Percentiles rank a stretch among this genome's conserved stretches.
These are phyloP conservation scores for Zoanthus sansibaricus DNA, from an alignment of 92 coral and sea anemone genomes.

Conservation along the genomic window DNA sequence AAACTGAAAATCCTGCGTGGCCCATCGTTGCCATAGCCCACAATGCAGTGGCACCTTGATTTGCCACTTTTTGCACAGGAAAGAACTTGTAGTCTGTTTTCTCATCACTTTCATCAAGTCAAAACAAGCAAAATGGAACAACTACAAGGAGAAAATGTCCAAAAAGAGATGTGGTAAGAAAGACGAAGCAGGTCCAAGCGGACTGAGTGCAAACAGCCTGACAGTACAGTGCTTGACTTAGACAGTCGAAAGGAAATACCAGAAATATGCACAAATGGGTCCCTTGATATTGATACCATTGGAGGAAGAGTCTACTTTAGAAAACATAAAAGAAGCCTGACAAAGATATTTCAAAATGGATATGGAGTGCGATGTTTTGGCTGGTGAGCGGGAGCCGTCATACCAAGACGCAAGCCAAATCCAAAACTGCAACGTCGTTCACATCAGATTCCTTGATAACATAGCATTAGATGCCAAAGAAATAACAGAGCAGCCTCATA, in stretches of 20 bases:
- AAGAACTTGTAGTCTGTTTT: slow-evolving; percentile 18
- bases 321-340: not conserved
- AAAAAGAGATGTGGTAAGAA: slow-evolving; percentile 35
- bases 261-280: slow-evolving; percentile 47
- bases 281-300: slow-evolving; percentile 50
- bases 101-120: not conserved
- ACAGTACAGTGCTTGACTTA: slow-evolving; percentile 31
- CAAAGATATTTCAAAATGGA: slow-evolving; percentile 16
- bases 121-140: not conserved
- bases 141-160: slow-evolving; percentile 1
- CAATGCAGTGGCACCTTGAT: no score
- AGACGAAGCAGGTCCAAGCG: slow-evolving; percentile 9
- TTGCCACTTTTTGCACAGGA: not conserved
- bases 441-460: slow-evolving; percentile 32
- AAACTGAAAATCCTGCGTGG: not conserved
- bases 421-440: slow-evolving; percentile 48
- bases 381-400: not conserved
- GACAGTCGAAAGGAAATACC: slow-evolving; percentile 54
- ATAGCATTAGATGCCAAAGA: not conserved
- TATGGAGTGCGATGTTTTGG: slow-evolving; percentile 41
- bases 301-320: not conserved
- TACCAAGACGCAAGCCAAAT: slow-evolving; percentile 46
- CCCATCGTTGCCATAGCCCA: not conserved
- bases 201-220: not conserved
- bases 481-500: no score